phyloP scores from a whole-genome alignment of 2,113 vertebrate species.

The Ictalurus punctatus region DNA sequence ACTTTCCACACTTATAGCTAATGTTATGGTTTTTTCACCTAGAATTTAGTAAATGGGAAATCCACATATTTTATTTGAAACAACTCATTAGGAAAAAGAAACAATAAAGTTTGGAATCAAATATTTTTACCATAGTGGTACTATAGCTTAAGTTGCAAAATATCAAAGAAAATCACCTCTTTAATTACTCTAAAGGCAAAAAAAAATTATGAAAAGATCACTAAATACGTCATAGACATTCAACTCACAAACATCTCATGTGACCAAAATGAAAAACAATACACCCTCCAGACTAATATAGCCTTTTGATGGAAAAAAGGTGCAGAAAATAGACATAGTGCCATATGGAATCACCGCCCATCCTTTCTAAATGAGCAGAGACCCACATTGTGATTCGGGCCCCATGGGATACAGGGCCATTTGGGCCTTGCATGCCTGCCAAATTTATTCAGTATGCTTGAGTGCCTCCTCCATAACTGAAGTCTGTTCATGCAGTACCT shows the following conservation, averaged over 20 bases:
- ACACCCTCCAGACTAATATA: neutral
- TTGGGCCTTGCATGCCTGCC: slow-evolving; percentile 33
- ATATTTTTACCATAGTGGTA: neutral
- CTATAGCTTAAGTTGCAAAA: neutral
- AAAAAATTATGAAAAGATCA: neutral
- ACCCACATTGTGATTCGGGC: slow-evolving; percentile 44
- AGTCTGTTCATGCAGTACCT: slow-evolving; percentile 26
- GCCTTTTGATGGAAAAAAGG: neutral
- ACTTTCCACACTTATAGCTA: neutral
- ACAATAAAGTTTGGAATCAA: neutral
- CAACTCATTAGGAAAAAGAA: neutral
- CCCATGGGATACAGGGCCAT: slow-evolving; percentile 28
- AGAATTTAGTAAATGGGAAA: neutral
- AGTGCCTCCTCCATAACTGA: slow-evolving; percentile 30
- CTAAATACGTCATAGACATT: neutral
- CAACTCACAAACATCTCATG: neutral
- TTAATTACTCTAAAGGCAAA: neutral
- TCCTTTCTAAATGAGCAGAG: slow-evolving; percentile 45
- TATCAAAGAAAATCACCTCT: neutral
- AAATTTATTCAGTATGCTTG: slow-evolving; percentile 40
- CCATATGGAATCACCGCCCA: slow-evolving; percentile 43
- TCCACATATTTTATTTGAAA: neutral
- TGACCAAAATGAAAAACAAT: neutral
- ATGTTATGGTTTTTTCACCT: neutral
- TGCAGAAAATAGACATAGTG: slow-evolving; percentile 35